Percentiles rank a stretch among this genome's conserved stretches.
These are phyloP conservation scores for Periparus ater DNA, from an alignment of 2,797 vertebrate species.

Conservation along the genomic window DNA sequence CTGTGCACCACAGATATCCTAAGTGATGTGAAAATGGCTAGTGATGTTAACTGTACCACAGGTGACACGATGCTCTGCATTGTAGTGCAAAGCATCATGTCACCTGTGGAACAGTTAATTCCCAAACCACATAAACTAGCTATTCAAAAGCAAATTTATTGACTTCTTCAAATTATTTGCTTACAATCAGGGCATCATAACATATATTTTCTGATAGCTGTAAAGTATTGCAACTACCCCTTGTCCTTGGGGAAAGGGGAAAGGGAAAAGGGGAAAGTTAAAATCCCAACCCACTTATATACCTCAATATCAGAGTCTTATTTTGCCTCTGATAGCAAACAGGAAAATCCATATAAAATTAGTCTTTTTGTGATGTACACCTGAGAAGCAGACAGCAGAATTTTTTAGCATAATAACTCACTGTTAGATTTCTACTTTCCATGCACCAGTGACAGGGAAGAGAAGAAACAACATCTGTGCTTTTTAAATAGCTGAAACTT, in stretches of 20 bases:
- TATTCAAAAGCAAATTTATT: background rate
- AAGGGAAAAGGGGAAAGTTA: too few species aligned
- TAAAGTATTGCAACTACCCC: background rate
- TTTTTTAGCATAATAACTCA: slow-evolving; percentile 40
- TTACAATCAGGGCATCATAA: background rate
- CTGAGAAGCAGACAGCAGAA: slow-evolving; percentile 18
- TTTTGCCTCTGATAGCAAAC: slow-evolving; percentile 4
- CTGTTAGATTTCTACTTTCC: background rate
- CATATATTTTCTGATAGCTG: background rate
- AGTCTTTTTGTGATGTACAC: slow-evolving; percentile 3
- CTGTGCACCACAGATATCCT: background rate
- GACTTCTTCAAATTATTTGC: background rate
- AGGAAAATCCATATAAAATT: slow-evolving; percentile 14
- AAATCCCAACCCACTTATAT: background rate
- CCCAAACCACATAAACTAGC: background rate
- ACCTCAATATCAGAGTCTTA: background rate
- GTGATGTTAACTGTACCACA: background rate
- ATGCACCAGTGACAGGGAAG: background rate
- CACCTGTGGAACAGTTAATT: background rate
- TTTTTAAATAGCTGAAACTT: slow-evolving; percentile 28
- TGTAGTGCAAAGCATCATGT: background rate
- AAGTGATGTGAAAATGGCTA: background rate
- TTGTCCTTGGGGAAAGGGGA: too few species aligned
- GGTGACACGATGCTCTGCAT: background rate
- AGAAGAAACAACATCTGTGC: background rate